Evolutionary conservation across 1,140 invertebrate species (phyloP).

Genomic region (Radopholus similis): DNA sequence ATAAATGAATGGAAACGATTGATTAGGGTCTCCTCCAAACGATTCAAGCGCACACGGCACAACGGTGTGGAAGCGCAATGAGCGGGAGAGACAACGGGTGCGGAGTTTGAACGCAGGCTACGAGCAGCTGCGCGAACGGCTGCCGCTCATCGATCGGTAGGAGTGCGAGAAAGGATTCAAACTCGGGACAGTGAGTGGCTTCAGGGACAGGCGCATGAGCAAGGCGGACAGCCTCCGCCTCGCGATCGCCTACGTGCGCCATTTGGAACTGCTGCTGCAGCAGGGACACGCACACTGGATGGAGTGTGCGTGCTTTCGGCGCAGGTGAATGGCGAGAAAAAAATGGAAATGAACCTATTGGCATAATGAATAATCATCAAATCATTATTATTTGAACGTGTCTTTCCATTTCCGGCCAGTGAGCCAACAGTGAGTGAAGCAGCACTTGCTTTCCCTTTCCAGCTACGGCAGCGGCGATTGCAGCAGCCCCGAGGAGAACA

Average conservation of each 20-base stretch:
- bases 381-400: too few species aligned
- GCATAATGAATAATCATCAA: too few species aligned
- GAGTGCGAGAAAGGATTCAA: conserved; percentile 15
- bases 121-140: conserved; percentile 73
- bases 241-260: conserved; percentile 63
- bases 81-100: conserved; percentile 65
- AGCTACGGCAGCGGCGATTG: conserved; percentile 3
- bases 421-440: too few species aligned
- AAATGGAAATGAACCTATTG: too few species aligned
- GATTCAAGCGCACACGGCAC: conserved; percentile 38
- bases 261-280: conserved; percentile 60
- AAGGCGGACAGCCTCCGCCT: conserved; percentile 63
- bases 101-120: conserved; percentile 79
- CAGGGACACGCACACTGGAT: conserved; percentile 66
- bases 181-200: not conserved
- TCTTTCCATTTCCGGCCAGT: too few species aligned
- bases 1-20: not conserved
- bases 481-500: not conserved
- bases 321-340: too few species aligned
- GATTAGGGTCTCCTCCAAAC: not conserved
- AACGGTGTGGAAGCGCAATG: conserved; percentile 62
- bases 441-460: too few species aligned
- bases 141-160: conserved; percentile 63
- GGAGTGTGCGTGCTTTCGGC: conserved; percentile 36
- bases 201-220: conserved; percentile 63